A percentile compares a stretch with the other conserved stretches of the same genome.
These are phyloP conservation scores for Troides aeacus DNA, from an alignment of 2,888 invertebrate species.

Conservation along the genomic window DNA sequence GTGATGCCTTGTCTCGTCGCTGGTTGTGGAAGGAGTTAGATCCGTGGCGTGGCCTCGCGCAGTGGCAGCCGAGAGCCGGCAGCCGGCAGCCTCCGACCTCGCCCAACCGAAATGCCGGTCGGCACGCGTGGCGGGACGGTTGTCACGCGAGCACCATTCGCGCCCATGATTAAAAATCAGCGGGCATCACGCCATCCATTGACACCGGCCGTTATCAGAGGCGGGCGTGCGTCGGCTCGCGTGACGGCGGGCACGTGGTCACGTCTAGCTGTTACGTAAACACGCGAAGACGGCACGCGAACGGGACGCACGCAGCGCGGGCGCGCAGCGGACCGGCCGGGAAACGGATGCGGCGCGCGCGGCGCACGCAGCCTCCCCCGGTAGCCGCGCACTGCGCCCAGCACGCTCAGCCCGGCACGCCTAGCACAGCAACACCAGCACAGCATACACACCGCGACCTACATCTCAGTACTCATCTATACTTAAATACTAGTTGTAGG, in stretches of 20 bases:
- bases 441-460: no score
- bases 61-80: slow-evolving; percentile 3
- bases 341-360: no score
- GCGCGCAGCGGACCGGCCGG: slow-evolving; percentile 34
- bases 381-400: no score
- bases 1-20: no score
- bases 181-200: slow-evolving; percentile 73
- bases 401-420: no score
- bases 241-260: slow-evolving; percentile 64
- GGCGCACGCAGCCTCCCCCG: no score
- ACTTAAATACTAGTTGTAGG: no score
- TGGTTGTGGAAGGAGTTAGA: no score
- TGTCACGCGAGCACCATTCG: slow-evolving; percentile 60
- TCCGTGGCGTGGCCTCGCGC: no score
- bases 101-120: slow-evolving; percentile 25
- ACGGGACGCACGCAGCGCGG: slow-evolving; percentile 51
- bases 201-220: slow-evolving; percentile 59
- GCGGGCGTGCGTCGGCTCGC: slow-evolving; percentile 52
- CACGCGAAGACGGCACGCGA: slow-evolving; percentile 55
- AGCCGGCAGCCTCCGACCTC: slow-evolving; percentile 27
- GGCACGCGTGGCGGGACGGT: slow-evolving; percentile 31
- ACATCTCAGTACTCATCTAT: no score
- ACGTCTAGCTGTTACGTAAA: slow-evolving; percentile 47
- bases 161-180: slow-evolving; percentile 64
- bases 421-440: no score